A percentile compares a stretch with the other conserved stretches of the same genome.
Conservation (phyloP, 1,140 invertebrate genomes). For the Neomicropteryx cornuta region DNA sequence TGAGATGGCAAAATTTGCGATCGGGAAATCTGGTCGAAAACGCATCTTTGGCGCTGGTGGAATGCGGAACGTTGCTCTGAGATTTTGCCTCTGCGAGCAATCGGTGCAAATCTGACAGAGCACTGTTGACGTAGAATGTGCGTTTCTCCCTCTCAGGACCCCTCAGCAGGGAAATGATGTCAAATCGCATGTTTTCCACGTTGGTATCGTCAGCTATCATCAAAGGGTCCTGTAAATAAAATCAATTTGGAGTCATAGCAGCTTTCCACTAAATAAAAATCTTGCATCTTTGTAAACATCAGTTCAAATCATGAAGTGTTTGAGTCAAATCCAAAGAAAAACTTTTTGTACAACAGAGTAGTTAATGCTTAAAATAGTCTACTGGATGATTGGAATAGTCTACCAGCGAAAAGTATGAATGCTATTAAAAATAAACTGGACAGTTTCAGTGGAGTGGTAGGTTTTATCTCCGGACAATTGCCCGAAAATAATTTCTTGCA, state of each 20-base stretch:
- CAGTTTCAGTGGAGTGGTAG: no score
- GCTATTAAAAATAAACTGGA: no score
- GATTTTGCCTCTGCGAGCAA: slow-evolving; percentile 38
- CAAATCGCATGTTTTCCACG: slow-evolving; percentile 28
- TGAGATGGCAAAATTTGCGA: slow-evolving; percentile 29
- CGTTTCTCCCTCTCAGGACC: slow-evolving; percentile 25
- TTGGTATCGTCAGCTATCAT: slow-evolving; percentile 28
- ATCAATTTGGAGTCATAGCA: not conserved
- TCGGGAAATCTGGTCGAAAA: slow-evolving; percentile 46
- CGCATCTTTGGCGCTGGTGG: slow-evolving; percentile 16
- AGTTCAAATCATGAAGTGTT: not conserved
- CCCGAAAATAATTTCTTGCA: no score
- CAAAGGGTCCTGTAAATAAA: slow-evolving; percentile 24
- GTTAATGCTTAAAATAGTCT: no score
- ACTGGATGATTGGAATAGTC: no score
- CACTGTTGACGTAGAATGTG: slow-evolving; percentile 29
- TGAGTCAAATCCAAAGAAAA: not conserved
- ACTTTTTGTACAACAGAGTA: not conserved
- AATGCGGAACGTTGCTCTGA: slow-evolving; percentile 15
- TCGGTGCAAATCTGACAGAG: slow-evolving; percentile 48
- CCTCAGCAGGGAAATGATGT: slow-evolving; percentile 23
- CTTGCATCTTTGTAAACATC: not conserved
- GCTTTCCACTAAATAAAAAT: not conserved
- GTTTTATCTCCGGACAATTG: no score
- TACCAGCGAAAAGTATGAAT: no score